phyloP scores from a whole-genome alignment of 2,113 vertebrate genomes.

The Osmerus mordax region DNA sequence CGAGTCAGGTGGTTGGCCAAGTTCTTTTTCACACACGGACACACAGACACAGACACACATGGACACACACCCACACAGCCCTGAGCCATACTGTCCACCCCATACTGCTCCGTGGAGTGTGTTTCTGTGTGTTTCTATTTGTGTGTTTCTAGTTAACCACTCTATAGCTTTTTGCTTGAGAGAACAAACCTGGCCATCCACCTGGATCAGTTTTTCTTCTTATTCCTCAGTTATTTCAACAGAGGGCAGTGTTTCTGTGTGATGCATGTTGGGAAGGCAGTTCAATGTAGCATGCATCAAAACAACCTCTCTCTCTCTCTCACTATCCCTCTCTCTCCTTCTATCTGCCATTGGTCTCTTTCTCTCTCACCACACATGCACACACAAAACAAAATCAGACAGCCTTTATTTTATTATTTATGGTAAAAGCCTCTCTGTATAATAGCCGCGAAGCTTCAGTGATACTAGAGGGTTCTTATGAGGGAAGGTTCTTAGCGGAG shows the following conservation, averaged over 20 bases:
- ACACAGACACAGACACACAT: not conserved
- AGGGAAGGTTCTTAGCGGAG: not conserved
- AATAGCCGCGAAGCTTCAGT: too few relatives aligned
- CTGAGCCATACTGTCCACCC: not conserved
- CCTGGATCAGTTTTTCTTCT: too few relatives aligned
- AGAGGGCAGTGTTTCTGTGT: not conserved
- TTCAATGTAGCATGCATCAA: not conserved
- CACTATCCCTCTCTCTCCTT: not conserved
- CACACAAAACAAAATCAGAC: not conserved
- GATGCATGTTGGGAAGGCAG: not conserved
- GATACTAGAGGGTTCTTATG: not conserved
- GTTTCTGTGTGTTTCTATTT: not conserved
- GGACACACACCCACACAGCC: not conserved
- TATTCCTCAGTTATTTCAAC: not conserved
- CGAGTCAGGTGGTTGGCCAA: too few relatives aligned
- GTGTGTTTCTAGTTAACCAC: too few relatives aligned
- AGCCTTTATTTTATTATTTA: too few relatives aligned
- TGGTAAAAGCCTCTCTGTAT: too few relatives aligned
- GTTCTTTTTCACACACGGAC: not conserved
- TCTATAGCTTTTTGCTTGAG: too few relatives aligned
- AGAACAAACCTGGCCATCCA: too few relatives aligned
- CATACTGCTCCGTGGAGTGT: not conserved
- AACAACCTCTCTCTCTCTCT: not conserved
- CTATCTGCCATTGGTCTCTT: not conserved
- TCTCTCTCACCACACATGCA: not conserved